Base-by-base conservation (phyloP, 2,113 vertebrate species). In the Melospiza georgiana region DNA sequence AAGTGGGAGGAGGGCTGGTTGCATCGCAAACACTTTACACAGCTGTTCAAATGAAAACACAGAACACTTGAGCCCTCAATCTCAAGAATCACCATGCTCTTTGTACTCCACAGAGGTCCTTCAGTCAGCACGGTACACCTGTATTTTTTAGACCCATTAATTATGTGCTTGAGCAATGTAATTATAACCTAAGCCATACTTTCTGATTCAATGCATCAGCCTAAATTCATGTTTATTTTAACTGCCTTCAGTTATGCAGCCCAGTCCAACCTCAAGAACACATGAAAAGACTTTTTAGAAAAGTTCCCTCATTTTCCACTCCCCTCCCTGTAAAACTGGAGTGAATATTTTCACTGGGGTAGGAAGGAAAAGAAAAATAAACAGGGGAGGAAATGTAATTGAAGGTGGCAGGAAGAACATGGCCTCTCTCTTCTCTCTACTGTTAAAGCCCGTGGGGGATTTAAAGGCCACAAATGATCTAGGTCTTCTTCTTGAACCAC, bases 161-260 rank as follows among this genome's bases (percentile, higher is more conserved):
- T 98, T 97, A 97, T 96, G 96, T 95, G 96, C 87, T 89, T 74
- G 76, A 95, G 97, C 86, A 95, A 85, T 84, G 69, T 96, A 96
- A 97, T 97, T 97, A 96, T 76, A 95, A 96, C 87, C 73, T 96
- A 97, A 96, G 83, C 90, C 89, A 80, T 96, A 95, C 31, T 87
- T 87, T 93, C 86, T 87, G 89, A 95, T 97, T 96, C 97, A 97
- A 97, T 94, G 84, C 87, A 95, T 96, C 90, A 94, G 78, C 78
- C 93, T 91, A 96, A 96, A 97, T 82, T 95, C 22, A 18, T 98
- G 94, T 95, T 97, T 97, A 97, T 93, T 96, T 97, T 96, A 95
- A 94, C 96, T 97, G 88, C 90, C 51, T 94, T 85, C 93, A 94
- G 92, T 96, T 97, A 92, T 79, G 94, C 94, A 95, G 82, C 77